phyloP scores from a whole-genome alignment of 2,113 vertebrate genomes.

The Peromyscus leucopus region DNA sequence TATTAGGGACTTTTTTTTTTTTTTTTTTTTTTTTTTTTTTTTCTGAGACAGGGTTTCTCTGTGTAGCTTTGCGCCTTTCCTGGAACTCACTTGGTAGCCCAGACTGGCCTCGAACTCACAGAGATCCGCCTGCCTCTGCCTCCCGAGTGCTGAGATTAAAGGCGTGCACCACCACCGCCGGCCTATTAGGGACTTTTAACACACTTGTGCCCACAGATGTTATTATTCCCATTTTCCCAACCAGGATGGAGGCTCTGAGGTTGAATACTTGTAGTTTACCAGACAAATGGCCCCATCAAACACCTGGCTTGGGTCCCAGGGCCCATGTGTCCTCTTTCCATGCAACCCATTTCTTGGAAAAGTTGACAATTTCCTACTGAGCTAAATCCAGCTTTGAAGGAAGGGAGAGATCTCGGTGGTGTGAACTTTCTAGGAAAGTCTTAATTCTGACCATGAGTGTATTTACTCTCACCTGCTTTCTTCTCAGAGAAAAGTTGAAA shows the following conservation, averaged over 20 bases:
- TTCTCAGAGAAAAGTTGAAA: background rate
- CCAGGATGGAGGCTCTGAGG: background rate
- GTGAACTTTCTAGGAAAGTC: slow-evolving; percentile 32
- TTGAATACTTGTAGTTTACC: background rate
- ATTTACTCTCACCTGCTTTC: background rate
- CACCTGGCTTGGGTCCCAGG: background rate
- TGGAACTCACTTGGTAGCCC: too few species aligned
- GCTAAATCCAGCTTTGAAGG: slow-evolving; percentile 13
- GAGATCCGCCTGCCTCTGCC: too few species aligned
- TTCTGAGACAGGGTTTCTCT: too few species aligned
- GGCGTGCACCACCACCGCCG: too few species aligned
- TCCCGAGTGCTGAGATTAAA: too few species aligned
- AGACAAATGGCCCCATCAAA: background rate
- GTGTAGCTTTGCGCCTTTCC: too few species aligned
- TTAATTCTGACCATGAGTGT: background rate
- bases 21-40: too few species aligned
- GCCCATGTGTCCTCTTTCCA: background rate
- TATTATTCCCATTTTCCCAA: background rate
- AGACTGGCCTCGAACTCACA: too few species aligned
- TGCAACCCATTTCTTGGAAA: slow-evolving; percentile 17
- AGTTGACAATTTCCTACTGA: background rate
- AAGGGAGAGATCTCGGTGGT: background rate
- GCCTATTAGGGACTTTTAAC: background rate
- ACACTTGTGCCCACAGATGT: background rate
- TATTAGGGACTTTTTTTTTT: background rate